Percentiles rank a stretch among this genome's conserved stretches.
Conservation (phyloP, 2,797 vertebrate genomes). For the Gymnopithys bicolor region DNA sequence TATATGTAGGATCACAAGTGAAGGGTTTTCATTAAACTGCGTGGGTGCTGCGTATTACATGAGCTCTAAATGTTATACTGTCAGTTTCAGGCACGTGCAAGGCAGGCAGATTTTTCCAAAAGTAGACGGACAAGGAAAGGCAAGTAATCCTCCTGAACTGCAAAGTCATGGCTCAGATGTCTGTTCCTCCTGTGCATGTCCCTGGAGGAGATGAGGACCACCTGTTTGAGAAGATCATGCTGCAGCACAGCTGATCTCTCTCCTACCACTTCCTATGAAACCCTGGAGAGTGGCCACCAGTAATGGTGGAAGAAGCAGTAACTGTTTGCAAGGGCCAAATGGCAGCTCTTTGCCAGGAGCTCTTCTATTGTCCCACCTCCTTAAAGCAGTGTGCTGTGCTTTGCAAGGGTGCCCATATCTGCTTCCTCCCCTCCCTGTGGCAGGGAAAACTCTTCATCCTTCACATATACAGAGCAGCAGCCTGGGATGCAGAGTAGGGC, state of each 20-base stretch:
- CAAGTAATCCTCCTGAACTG: constrained; percentile 30
- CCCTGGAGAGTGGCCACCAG: background rate
- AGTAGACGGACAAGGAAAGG: background rate
- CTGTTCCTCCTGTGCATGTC: constrained; percentile 45
- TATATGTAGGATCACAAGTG: background rate
- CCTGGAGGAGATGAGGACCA: constrained; percentile 55
- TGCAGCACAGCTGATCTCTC: constrained; percentile 52
- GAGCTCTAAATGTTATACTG: background rate
- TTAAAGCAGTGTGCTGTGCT: background rate
- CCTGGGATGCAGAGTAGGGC: background rate
- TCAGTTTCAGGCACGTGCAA: background rate
- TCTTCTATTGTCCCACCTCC: background rate
- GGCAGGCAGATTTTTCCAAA: background rate
- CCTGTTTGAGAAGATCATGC: constrained; percentile 50
- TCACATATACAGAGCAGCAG: background rate
- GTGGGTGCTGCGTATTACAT: background rate
- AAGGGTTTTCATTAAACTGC: background rate
- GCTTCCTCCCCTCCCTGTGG: background rate
- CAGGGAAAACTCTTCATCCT: background rate
- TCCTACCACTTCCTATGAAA: constrained; percentile 35
- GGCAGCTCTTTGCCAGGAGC: background rate
- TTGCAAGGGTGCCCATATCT: background rate
- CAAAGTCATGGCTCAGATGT: constrained; percentile 64
- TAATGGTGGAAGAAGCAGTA: background rate
- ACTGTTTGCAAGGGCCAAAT: background rate